Conservation (phyloP, 2,888 invertebrate genomes). For the Agriopis aurantiaria region DNA sequence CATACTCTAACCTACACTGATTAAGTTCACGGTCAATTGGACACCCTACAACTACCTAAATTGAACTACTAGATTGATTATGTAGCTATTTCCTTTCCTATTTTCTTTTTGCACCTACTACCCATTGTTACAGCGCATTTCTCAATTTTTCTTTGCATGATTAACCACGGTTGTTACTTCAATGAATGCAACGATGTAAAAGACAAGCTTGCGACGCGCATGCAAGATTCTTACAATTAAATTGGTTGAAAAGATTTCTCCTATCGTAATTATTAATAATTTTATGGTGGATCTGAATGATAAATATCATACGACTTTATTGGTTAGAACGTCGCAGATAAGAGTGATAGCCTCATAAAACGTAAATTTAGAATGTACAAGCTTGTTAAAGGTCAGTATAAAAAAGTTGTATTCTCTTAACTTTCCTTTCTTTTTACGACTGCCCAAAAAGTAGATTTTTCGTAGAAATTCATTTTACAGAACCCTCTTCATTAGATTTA, state of each 20-base stretch:
- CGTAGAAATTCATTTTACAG: too few relatives aligned
- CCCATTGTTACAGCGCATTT: constrained; percentile 14
- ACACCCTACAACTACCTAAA: constrained; percentile 8
- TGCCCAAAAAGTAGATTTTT: too few relatives aligned
- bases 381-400: not conserved
- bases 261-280: constrained; percentile 33
- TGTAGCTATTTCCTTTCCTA: constrained; percentile 12
- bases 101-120: constrained; percentile 8
- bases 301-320: constrained; percentile 29
- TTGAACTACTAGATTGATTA: constrained; percentile 11
- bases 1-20: constrained; percentile 1
- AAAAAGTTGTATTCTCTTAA: not conserved
- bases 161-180: constrained; percentile 47
- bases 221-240: constrained; percentile 47
- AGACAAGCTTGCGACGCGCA: constrained; percentile 40
- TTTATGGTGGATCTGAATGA: constrained; percentile 21
- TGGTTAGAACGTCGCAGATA: constrained; percentile 3
- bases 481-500: too few relatives aligned
- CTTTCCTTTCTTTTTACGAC: not conserved
- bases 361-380: not conserved
- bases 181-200: constrained; percentile 34
- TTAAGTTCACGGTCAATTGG: constrained; percentile 10
- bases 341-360: constrained; percentile 7
- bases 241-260: constrained; percentile 45
- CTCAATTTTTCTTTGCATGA: constrained; percentile 39